These are phyloP conservation scores for Drosophila algonquin DNA, from an alignment of 2,888 invertebrate species.

Conservation along the genomic window DNA sequence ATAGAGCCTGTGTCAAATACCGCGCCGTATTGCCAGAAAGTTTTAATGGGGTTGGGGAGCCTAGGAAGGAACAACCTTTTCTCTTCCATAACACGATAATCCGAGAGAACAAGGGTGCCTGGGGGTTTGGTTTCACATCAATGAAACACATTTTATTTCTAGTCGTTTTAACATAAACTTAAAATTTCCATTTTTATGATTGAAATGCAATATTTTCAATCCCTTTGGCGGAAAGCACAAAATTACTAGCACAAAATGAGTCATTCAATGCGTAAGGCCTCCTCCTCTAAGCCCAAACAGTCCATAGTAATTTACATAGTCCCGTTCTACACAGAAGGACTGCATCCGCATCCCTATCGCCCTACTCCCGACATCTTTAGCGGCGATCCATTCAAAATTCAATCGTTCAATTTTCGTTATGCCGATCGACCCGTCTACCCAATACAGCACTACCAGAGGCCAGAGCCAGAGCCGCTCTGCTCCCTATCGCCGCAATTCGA, in stretches of 20 bases:
- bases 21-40: slow-evolving; percentile 61
- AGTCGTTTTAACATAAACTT: slow-evolving; percentile 12
- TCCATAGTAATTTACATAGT: slow-evolving; percentile 8
- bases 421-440: slow-evolving; percentile 72
- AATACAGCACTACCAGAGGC: slow-evolving; percentile 52
- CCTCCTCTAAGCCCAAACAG: not conserved
- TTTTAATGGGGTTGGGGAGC: slow-evolving; percentile 55
- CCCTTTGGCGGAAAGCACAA: slow-evolving; percentile 30
- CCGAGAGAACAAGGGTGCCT: slow-evolving; percentile 33
- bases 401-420: slow-evolving; percentile 81
- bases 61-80: not conserved
- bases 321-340: slow-evolving; percentile 29
- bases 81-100: not conserved
- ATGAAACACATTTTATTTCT: slow-evolving; percentile 9
- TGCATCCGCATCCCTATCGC: slow-evolving; percentile 45
- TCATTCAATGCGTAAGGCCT: slow-evolving; percentile 49
- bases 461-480: slow-evolving; percentile 5
- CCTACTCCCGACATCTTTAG: slow-evolving; percentile 66
- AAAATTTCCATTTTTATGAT: slow-evolving; percentile 19
- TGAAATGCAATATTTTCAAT: slow-evolving; percentile 3
- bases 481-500: slow-evolving; percentile 45
- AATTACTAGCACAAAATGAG: slow-evolving; percentile 60
- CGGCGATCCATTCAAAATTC: slow-evolving; percentile 81
- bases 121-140: slow-evolving; percentile 28
- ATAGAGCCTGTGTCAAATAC: slow-evolving; percentile 24